Base-by-base conservation (phyloP, 1,140 invertebrate genomes). In the Bombus huntii region DNA sequence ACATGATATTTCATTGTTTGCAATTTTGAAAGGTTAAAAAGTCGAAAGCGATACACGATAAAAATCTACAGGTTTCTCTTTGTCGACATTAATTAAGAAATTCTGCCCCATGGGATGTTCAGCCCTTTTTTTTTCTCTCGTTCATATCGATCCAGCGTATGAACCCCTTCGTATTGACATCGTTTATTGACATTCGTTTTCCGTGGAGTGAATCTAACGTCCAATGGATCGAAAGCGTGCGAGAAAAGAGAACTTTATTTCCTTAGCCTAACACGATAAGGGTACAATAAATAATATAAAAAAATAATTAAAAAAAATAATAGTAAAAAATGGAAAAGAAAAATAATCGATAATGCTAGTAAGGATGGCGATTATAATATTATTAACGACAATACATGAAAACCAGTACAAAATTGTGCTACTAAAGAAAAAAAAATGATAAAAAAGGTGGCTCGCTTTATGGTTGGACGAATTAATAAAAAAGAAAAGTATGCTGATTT, bases 101-200 rank as follows among this genome's bases (percentile, higher is more conserved):
- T 28, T 37, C 34, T 71, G 13, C 28, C 47, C 31, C 31, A 22
- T 6, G 9, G n/a, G 65, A n/a, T 57, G 28, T 31, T 22, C 28
- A 34, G 44, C 34, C 39, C 22, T 9, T 10, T 39, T 12, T 12
- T 13, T 13, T 22, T n/a, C 8, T 31, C 39, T 25, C 85, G 85
- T 83, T 80, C 90, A 89, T 91, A 88, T 88, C 89, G 87, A 91
- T 90, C 84, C 83, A 86, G 85, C 89, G 88, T 86, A 84, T 89
- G 86, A 88, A 84, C 87, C 62, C 80, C 70, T n/a, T 80, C 53
- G 15, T 78, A 81, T 85, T 81, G 78, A 74, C 83, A 81, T 85
- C 37, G 57, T 66, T 85, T 81, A 81, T 85, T 79, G 83, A 73
- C 83, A 47, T 72, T 85, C 79, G 78, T 85, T 85, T 65, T 28